phyloP scores from a whole-genome alignment of 1,140 invertebrate genomes.

The Frieseomelitta varia region DNA sequence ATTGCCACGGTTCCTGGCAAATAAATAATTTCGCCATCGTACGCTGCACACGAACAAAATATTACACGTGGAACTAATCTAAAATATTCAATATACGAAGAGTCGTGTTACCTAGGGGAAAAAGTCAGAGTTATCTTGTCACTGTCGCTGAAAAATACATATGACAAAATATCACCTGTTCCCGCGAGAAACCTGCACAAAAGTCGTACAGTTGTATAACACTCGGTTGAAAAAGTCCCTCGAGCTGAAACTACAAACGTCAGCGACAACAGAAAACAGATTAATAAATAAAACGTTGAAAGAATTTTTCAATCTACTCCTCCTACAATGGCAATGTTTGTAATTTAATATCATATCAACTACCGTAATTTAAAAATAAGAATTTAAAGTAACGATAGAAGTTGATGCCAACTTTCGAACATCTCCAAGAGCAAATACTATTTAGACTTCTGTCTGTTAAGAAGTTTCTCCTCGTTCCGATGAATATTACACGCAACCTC shows the following conservation, averaged over 20 bases:
- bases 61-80: background rate
- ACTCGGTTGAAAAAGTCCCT: background rate
- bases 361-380: too few relatives aligned
- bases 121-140: too few relatives aligned
- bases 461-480: too few relatives aligned
- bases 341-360: too few relatives aligned
- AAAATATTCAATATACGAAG: conserved; percentile 6
- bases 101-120: background rate
- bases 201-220: background rate
- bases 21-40: background rate
- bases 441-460: too few relatives aligned
- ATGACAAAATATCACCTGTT: background rate
- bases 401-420: too few relatives aligned
- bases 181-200: background rate
- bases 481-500: too few relatives aligned
- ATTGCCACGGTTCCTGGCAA: background rate
- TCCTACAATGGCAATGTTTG: too few relatives aligned
- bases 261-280: background rate
- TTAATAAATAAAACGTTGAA: background rate
- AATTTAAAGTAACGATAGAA: too few relatives aligned
- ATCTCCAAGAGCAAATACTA: too few relatives aligned
- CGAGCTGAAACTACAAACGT: background rate
- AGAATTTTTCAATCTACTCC: too few relatives aligned
- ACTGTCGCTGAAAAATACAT: background rate
- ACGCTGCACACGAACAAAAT: background rate